phyloP scores from a whole-genome alignment of 2,888 invertebrate species.

The Macropis europaea region DNA sequence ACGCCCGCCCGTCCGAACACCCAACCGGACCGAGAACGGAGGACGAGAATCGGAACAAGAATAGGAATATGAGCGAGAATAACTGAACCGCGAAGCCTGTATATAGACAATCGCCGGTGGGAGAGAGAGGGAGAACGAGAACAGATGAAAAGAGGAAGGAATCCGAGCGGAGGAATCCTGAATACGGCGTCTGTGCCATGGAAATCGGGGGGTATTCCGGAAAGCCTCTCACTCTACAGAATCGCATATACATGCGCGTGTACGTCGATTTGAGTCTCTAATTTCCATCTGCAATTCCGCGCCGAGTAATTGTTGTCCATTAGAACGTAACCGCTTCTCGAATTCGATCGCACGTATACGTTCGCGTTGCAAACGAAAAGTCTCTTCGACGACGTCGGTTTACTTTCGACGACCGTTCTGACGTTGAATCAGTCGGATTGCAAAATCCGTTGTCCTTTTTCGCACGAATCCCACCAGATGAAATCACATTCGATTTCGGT shows the following conservation, averaged over 20 bases:
- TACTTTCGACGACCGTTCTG: no score
- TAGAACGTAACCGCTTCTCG: neutral
- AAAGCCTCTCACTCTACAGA: no score
- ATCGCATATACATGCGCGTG: conserved; percentile 53
- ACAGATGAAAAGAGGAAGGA: neutral
- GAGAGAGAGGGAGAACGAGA: neutral
- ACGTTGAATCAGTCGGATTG: no score
- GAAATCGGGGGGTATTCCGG: neutral
- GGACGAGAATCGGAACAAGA: neutral
- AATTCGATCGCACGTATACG: conserved; percentile 2
- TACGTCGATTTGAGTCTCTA: conserved; percentile 68
- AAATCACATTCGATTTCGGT: no score
- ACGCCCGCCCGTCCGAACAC: conserved; percentile 12
- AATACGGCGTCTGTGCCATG: neutral
- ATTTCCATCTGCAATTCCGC: conserved; percentile 73
- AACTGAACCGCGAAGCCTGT: no score
- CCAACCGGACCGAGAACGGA: conserved; percentile 32
- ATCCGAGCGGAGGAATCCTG: neutral
- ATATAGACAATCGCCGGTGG: no score
- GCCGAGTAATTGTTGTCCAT: conserved; percentile 65
- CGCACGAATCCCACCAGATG: no score
- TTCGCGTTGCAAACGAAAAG: neutral
- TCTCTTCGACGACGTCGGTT: no score
- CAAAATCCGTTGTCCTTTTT: no score
- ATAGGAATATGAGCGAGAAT: conserved; percentile 6